A percentile compares a stretch with the other conserved stretches of the same genome.
Conservation (phyloP, 2,113 vertebrate species). For the Heterotilapia buettikoferi region DNA sequence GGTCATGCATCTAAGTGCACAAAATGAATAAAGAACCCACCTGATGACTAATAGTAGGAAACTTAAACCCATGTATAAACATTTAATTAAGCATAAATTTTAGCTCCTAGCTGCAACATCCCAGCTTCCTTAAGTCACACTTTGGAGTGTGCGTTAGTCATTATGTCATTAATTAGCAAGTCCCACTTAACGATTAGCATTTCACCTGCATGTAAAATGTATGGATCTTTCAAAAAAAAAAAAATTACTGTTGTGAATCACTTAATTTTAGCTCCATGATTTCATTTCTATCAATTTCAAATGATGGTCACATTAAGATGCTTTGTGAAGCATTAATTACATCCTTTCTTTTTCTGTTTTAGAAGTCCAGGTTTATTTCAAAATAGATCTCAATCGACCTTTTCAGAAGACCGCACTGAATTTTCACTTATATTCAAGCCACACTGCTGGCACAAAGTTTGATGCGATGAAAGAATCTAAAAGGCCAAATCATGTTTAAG, state of each 20-base stretch:
- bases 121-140: neutral
- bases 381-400: constrained; percentile 52
- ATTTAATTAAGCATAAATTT: constrained; percentile 16
- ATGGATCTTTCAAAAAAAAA: neutral
- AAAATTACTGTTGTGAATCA: neutral
- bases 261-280: neutral
- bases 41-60: neutral
- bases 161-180: neutral
- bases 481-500: constrained; percentile 71
- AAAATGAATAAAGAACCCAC: neutral
- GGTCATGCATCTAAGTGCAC: neutral
- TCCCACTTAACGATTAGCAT: neutral
- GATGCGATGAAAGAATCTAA: constrained; percentile 60
- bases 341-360: neutral
- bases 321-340: neutral
- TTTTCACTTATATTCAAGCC: constrained; percentile 41
- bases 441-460: constrained; percentile 42
- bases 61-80: constrained; percentile 7
- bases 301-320: neutral
- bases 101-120: neutral
- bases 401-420: constrained; percentile 13
- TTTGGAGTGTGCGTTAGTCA: neutral
- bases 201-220: neutral
- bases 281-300: neutral
- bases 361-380: constrained; percentile 14